Evolutionary conservation across 2,888 invertebrate species (phyloP).

Genomic region (Cataglyphis rosenhaueri): DNA sequence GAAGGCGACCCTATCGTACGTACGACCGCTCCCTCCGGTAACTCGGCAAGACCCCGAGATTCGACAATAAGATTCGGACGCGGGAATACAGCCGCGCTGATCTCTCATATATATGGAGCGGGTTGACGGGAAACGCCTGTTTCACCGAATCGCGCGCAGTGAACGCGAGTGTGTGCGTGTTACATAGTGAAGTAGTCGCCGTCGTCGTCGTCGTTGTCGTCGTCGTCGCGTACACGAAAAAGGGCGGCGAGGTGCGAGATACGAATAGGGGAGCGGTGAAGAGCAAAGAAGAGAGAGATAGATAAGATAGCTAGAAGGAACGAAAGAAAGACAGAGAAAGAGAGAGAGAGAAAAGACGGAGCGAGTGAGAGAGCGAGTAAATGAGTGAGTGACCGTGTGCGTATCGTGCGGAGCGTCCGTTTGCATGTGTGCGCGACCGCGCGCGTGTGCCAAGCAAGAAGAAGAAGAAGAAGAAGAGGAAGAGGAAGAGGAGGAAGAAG

Average conservation of each 20-base stretch:
- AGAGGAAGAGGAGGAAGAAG: neutral
- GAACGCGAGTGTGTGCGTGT: conserved; percentile 67
- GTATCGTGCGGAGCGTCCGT: conserved; percentile 22
- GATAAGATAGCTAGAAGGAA: neutral
- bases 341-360: conserved; percentile 30
- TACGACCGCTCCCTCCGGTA: conserved; percentile 78
- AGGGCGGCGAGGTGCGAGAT: neutral
- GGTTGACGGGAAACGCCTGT: conserved; percentile 73
- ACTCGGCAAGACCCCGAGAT: conserved; percentile 60
- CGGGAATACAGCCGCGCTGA: conserved; percentile 8
- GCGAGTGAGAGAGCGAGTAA: conserved; percentile 38
- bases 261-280: conserved; percentile 44
- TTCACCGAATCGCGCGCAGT: conserved; percentile 75
- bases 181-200: conserved; percentile 16
- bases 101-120: conserved; percentile 77
- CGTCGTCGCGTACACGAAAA: neutral
- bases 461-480: neutral
- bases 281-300: conserved; percentile 43
- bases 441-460: conserved; percentile 46
- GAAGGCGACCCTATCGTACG: conserved; percentile 76
- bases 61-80: conserved; percentile 15
- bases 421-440: conserved; percentile 51
- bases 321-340: conserved; percentile 8
- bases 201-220: neutral
- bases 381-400: conserved; percentile 33